Percentiles rank a stretch among this genome's conserved stretches.
phyloP scores from a whole-genome alignment of 2,888 invertebrate genomes.

The Calephelis perditalis region DNA sequence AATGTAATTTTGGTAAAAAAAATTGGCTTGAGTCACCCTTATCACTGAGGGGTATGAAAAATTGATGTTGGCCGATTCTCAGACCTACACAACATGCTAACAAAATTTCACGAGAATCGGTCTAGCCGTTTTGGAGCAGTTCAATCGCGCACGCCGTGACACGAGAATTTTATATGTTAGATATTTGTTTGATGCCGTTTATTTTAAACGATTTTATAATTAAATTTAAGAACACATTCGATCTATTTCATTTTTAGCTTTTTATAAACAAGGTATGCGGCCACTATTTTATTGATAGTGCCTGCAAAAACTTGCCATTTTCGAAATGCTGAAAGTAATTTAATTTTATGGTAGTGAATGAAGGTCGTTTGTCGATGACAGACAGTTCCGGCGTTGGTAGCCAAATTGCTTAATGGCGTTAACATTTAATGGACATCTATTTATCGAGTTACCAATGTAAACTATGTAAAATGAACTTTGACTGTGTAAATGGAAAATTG shows the following conservation, averaged over 20 bases:
- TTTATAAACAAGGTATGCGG: conserved; percentile 49
- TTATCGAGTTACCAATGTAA: conserved; percentile 24
- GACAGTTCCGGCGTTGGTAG: conserved; percentile 28
- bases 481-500: neutral
- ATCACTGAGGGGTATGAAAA: too few relatives aligned
- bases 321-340: conserved; percentile 36
- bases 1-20: too few relatives aligned
- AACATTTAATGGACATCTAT: conserved; percentile 30
- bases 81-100: too few relatives aligned
- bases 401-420: conserved; percentile 31
- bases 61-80: too few relatives aligned
- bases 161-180: too few relatives aligned
- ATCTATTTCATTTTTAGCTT: conserved; percentile 57
- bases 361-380: conserved; percentile 22
- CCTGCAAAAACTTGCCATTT: conserved; percentile 44
- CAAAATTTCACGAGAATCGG: too few relatives aligned
- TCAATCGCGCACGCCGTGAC: too few relatives aligned
- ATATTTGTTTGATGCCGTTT: conserved; percentile 19
- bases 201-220: conserved; percentile 63
- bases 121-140: too few relatives aligned
- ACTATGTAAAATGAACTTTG: conserved; percentile 22
- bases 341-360: conserved; percentile 34
- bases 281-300: conserved; percentile 41
- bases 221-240: conserved; percentile 52
- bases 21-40: too few relatives aligned